Conservation (phyloP, 2,113 vertebrate species). For the Meleagris gallopavo region DNA sequence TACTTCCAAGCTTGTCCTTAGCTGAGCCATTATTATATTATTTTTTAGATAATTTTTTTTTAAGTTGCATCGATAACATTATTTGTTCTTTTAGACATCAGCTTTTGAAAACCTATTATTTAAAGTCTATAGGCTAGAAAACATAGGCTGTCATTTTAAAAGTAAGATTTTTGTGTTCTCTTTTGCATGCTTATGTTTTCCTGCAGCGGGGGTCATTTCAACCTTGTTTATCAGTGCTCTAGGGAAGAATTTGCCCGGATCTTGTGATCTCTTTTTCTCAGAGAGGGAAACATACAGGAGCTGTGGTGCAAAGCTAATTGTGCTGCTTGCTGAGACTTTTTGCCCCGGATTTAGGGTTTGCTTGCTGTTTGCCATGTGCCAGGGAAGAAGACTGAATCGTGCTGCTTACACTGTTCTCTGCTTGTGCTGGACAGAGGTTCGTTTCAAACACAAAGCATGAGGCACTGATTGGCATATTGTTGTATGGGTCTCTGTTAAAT, state of each 20-base stretch:
- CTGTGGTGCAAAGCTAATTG: neutral
- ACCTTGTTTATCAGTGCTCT: neutral
- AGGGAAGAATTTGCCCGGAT: neutral
- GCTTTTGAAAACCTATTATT: neutral
- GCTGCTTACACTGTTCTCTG: conserved; percentile 16
- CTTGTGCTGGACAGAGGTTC: neutral
- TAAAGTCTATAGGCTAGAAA: neutral
- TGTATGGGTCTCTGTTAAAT: conserved; percentile 39
- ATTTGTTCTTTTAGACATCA: neutral
- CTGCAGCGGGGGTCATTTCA: neutral
- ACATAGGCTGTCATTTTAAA: neutral
- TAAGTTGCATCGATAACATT: neutral
- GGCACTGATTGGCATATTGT: conserved; percentile 48
- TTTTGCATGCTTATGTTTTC: neutral
- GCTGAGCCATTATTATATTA: neutral
- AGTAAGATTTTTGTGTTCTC: neutral
- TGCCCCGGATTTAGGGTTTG: conserved; percentile 24
- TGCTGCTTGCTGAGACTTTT: neutral
- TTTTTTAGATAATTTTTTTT: conserved; percentile 2
- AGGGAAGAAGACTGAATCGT: neutral
- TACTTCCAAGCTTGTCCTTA: neutral
- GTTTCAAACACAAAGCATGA: neutral
- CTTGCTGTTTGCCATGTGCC: neutral
- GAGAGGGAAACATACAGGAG: neutral
- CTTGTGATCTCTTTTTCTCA: neutral